phyloP scores from a whole-genome alignment of 2,113 vertebrate species.

The Apodemus sylvaticus region DNA sequence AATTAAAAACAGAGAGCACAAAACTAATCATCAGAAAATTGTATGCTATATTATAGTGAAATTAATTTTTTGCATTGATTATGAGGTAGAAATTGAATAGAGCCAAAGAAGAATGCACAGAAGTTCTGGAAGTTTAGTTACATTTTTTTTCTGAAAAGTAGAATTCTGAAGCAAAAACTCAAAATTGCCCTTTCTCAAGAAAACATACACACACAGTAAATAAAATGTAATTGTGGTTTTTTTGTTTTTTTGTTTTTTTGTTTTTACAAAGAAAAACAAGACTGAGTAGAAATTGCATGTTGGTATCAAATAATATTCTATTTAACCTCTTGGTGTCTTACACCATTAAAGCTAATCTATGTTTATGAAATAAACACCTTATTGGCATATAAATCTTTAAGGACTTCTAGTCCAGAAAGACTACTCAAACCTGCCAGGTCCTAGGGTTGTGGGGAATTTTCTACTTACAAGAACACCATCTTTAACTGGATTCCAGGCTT shows the following conservation, averaged over 20 bases:
- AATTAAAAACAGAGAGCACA: not conserved
- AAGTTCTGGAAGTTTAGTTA: not conserved
- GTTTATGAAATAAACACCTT: not conserved
- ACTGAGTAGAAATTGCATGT: not conserved
- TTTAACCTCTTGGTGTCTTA: not conserved
- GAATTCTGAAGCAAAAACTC: not conserved
- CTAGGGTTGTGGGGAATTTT: not conserved
- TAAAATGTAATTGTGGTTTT: not conserved
- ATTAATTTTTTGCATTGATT: not conserved
- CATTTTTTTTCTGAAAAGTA: not conserved
- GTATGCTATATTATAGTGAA: not conserved
- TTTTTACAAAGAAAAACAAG: not conserved
- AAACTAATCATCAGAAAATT: not conserved
- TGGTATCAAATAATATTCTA: not conserved
- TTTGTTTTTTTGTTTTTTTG: not conserved
- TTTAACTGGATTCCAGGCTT: conserved; percentile 44
- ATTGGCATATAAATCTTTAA: not conserved
- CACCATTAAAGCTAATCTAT: not conserved
- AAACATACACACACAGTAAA: not conserved
- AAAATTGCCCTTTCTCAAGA: not conserved
- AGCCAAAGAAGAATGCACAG: not conserved
- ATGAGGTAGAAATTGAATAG: not conserved
- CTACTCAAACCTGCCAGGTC: not conserved
- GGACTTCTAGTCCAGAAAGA: not conserved
- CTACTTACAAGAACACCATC: not conserved